phyloP scores from a whole-genome alignment of 2,888 invertebrate genomes.

The Gnatocerus cornutus region DNA sequence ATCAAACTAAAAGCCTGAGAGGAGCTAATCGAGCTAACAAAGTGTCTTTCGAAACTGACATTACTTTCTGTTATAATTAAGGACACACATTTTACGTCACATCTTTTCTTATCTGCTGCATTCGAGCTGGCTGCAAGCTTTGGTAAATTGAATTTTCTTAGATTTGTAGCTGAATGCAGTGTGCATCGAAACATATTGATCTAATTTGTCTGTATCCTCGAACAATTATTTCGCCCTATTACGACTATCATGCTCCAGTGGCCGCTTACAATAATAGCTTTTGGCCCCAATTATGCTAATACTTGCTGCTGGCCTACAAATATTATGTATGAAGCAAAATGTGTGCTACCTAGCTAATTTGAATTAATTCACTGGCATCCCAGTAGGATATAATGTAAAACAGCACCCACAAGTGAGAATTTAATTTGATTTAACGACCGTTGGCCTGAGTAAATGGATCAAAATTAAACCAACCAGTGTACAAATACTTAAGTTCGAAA shows the following conservation, averaged over 20 bases:
- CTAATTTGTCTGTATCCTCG: not conserved
- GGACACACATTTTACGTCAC: too few species aligned
- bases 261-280: slow-evolving; percentile 30
- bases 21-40: too few species aligned
- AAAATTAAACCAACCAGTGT: too few species aligned
- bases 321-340: slow-evolving; percentile 33
- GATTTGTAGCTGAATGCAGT: too few species aligned
- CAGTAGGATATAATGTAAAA: slow-evolving; percentile 22
- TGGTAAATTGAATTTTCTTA: too few species aligned
- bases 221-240: slow-evolving; percentile 21
- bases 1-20: too few species aligned
- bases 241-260: slow-evolving; percentile 13
- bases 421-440: slow-evolving; percentile 37
- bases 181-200: slow-evolving; percentile 1
- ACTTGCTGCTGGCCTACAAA: slow-evolving; percentile 17
- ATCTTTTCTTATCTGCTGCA: too few species aligned
- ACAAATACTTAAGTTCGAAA: too few species aligned
- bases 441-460: not conserved
- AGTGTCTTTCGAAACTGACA: too few species aligned
- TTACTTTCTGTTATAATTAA: too few species aligned
- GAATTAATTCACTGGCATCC: slow-evolving; percentile 26
- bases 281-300: slow-evolving; percentile 36
- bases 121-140: too few species aligned
- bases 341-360: slow-evolving; percentile 34
- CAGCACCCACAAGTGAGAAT: slow-evolving; percentile 24